Base-by-base conservation (phyloP, 1,140 invertebrate species). In the Sycophila sp. region DNA sequence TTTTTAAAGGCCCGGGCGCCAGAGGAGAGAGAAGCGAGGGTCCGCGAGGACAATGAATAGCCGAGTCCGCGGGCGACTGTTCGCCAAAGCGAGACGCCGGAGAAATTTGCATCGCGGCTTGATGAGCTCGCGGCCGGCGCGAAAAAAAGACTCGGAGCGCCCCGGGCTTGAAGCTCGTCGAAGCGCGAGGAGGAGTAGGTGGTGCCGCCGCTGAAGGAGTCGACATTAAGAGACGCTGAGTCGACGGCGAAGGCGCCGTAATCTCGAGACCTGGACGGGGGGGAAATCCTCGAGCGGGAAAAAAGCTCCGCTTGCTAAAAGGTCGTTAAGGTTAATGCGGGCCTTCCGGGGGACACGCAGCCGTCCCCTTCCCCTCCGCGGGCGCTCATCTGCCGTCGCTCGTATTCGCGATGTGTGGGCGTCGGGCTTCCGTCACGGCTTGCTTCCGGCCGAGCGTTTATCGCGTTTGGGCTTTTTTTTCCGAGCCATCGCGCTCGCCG, bases 291-390 rank as follows among this genome's bases (percentile, higher is more conserved):
- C 19, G 47, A 49, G 13, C 58, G 45, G 17, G 30, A 68, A 72
- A 77, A 72, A 76, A 78, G 78, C 71, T 62, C 68, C 71, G 70
- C 73, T 74, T 56, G 75, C 79, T 82, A 81, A 82, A 83, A 83
- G 81, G 78, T 83, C 82, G 81, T 83, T 83, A 83, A 82, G 79
- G 80, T 80, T 83, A 82, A 83, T 83, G 82, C 63, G 77, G 72
- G 74, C 71, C 24, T 2, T 47, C 40, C n/a, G n/a, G n/a, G n/a
- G n/a, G n/a, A n/a, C n/a, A n/a, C n/a, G n/a, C n/a, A n/a, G 19
- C 13, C 47, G 2, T 22, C 4, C 5, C 19, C 24, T 53, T n/a
- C 51, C 24, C 26, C 15, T 49, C n/a, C 4, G 4, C 28, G 13
- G 13, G 56, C 58, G 26, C 15, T 10, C 26, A 4, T 1, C 42